Conservation (phyloP, 2,888 invertebrate species). For the Andrena dorsata region DNA sequence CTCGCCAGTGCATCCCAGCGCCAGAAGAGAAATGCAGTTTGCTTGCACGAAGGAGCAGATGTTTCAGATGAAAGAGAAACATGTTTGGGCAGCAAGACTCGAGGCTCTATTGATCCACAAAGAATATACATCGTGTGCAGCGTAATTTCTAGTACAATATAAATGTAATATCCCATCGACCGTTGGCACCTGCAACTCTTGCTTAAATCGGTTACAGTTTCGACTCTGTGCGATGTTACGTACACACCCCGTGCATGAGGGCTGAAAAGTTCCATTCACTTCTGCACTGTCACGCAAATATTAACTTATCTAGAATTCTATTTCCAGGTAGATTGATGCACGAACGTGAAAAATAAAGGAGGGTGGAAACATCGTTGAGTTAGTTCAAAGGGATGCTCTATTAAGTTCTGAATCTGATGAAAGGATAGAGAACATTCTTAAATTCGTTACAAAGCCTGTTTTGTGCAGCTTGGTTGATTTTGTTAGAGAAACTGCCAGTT, state of each 20-base stretch:
- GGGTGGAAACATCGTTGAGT: neutral
- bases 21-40: conserved; percentile 19
- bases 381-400: neutral
- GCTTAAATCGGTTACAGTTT: conserved; percentile 16
- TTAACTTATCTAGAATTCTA: conserved; percentile 20
- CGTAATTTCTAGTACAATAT: conserved; percentile 70
- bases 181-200: conserved; percentile 16
- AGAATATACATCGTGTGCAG: conserved; percentile 70
- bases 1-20: conserved; percentile 14
- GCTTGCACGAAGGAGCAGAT: neutral
- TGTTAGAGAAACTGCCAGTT: neutral
- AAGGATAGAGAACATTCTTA: neutral
- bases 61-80: conserved; percentile 18
- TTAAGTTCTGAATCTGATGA: neutral
- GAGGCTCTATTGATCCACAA: conserved; percentile 75
- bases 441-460: neutral
- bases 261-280: neutral
- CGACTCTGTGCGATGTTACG: neutral
- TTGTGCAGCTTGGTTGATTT: neutral
- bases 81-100: conserved; percentile 12
- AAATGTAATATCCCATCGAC: conserved; percentile 57
- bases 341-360: neutral
- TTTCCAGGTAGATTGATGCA: conserved; percentile 14
- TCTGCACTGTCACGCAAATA: conserved; percentile 15
- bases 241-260: neutral